Percentiles rank a stretch among this genome's conserved stretches.
These are phyloP conservation scores for Colistium nudipinnis DNA, from an alignment of 2,113 vertebrate genomes.

Conservation along the genomic window DNA sequence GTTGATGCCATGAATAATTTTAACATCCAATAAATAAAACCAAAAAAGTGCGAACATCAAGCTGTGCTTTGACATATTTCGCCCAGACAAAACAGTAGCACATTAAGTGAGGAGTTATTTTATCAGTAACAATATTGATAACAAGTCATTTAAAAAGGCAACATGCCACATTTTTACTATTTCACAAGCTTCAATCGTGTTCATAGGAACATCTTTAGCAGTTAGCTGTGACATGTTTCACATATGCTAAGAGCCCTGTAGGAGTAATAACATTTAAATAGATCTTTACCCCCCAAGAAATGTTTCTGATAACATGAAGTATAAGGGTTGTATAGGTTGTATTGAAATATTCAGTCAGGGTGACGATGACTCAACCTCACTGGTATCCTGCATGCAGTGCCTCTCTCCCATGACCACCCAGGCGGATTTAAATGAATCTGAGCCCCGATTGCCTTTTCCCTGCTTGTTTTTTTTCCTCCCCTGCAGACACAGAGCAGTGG, in stretches of 20 bases:
- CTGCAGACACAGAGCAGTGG: slow-evolving; percentile 38
- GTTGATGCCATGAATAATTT: slow-evolving; percentile 8
- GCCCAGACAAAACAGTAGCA: not conserved
- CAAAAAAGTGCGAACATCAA: not conserved
- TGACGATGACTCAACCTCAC: not conserved
- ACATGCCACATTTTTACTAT: not conserved
- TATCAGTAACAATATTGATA: not conserved
- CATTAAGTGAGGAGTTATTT: not conserved
- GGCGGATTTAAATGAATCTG: slow-evolving; percentile 60
- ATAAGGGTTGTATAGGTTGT: not conserved
- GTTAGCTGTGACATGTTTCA: not conserved
- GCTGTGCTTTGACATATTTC: not conserved
- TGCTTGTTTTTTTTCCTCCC: slow-evolving; percentile 10
- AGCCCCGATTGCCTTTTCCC: slow-evolving; percentile 32
- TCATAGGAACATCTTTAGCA: not conserved
- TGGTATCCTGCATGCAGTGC: not conserved
- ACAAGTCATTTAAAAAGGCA: not conserved
- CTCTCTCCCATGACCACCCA: slow-evolving; percentile 50
- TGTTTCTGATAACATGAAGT: not conserved
- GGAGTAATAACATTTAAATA: not conserved
- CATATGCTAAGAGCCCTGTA: not conserved
- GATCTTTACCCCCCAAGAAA: not conserved
- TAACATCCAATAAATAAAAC: slow-evolving; percentile 1
- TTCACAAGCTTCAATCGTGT: not conserved
- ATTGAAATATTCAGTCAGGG: not conserved